These are phyloP conservation scores for Pocillopora meandrina DNA, from an alignment of 92 coral and sea anemone genomes.

Conservation along the genomic window DNA sequence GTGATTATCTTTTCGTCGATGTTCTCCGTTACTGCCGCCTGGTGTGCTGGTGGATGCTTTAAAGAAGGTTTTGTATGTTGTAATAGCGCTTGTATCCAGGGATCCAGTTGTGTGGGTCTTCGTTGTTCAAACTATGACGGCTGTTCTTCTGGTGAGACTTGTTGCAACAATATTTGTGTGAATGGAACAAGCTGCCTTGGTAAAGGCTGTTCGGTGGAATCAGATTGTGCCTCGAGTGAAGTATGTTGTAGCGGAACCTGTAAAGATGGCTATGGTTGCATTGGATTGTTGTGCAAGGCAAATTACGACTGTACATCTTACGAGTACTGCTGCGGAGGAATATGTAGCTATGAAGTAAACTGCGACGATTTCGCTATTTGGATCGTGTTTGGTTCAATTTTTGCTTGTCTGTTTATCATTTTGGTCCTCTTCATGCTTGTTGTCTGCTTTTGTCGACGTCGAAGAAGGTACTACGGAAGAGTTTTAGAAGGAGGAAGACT, in stretches of 20 bases:
- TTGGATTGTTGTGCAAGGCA: neutral
- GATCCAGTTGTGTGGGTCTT: neutral
- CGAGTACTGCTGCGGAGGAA: conserved; percentile 3
- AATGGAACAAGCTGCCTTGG: neutral
- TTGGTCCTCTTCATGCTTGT: neutral
- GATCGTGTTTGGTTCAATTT: neutral
- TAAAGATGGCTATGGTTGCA: neutral
- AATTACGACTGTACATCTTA: neutral
- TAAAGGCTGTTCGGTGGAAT: neutral
- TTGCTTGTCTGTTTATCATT: neutral
- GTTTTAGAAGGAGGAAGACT: conserved; percentile 7
- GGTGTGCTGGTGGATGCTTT: neutral
- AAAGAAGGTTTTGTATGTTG: neutral
- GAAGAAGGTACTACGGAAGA: neutral
- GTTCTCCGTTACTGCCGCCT: neutral
- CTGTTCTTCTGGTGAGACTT: neutral
- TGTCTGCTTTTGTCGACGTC: neutral
- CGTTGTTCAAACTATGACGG: neutral
- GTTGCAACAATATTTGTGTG: conserved; percentile 6
- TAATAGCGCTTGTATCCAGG: neutral
- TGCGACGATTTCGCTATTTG: neutral
- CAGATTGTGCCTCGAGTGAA: conserved; percentile 3
- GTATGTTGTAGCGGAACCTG: conserved; percentile 9
- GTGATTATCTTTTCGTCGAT: neutral
- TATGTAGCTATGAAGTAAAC: neutral